Conservation (phyloP, 1,140 invertebrate species). For the Coboldia fuscipes region DNA sequence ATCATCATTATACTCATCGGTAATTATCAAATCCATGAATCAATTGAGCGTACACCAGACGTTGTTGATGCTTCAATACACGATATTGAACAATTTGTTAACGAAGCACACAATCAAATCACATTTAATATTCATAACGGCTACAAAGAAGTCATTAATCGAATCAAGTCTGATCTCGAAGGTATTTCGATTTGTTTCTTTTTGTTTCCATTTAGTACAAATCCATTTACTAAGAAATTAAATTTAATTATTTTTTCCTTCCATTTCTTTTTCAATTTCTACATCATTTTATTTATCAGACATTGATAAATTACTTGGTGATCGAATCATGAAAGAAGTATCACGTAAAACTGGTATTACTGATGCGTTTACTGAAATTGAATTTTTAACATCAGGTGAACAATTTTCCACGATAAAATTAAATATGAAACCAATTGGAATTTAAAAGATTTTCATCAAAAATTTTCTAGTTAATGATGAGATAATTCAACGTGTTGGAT, state of each 20-base stretch:
- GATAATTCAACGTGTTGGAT: conserved; percentile 24
- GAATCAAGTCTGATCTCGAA: conserved; percentile 33
- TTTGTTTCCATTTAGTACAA: not conserved
- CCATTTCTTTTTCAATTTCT: too few relatives aligned
- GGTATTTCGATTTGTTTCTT: conserved; percentile 22
- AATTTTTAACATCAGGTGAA: not conserved
- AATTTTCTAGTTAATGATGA: conserved; percentile 22
- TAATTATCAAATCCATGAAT: conserved; percentile 29
- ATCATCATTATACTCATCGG: conserved; percentile 29
- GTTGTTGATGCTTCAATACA: conserved; percentile 29
- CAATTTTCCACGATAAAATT: not conserved
- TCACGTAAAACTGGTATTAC: conserved; percentile 30
- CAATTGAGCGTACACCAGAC: conserved; percentile 27
- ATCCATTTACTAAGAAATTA: not conserved
- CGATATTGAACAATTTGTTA: conserved; percentile 32
- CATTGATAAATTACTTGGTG: conserved; percentile 35
- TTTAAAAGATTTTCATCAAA: not conserved
- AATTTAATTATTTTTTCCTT: too few relatives aligned
- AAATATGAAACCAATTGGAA: not conserved
- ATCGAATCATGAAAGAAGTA: conserved; percentile 34
- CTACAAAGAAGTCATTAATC: conserved; percentile 31
- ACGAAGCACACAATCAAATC: conserved; percentile 31
- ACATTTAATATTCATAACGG: conserved; percentile 32
- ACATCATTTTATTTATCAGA: too few relatives aligned
- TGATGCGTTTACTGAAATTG: not conserved